Base-by-base conservation (phyloP, 2,797 vertebrate genomes). In the Loriculus beryllinus region DNA sequence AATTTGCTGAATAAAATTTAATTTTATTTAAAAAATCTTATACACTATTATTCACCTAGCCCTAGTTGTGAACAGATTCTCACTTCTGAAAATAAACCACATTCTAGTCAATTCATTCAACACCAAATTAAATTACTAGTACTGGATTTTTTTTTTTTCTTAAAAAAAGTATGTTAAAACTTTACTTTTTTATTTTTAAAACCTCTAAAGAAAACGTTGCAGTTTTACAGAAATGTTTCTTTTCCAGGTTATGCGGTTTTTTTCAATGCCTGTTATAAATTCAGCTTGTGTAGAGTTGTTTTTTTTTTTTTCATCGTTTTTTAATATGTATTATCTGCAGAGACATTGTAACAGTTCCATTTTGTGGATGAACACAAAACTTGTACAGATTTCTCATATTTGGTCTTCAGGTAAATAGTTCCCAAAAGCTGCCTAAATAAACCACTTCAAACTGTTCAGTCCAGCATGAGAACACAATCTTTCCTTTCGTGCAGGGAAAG, bases 381-480 rank as follows among this genome's bases (percentile, higher is more conserved):
- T 97, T 93, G 94, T 96, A 98, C 97, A 98, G 95, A 93, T 97
- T 97, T 96, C 96, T 97, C 96, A 69, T 97, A 97, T 98, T 98
- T 98, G 98, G 97, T 98, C 98, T 98, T 97, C 87, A 97, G 96
- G 97, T 97, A 97, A 98, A 97, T 97, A 97, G 90, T 97, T 96
- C 96, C 96, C 95, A 74, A 97, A 96, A 98, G 95, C 97, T 96
- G 97, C 97, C 97, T 97, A 97, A 97, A 97, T 95, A 97, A 97
- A 95, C 97, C 97, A 97, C 97, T 98, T 96, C 97, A 97, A 97
- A 97, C 97, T 86, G 89, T 97, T 98, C 97, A 97, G 97, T 97
- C 96, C 97, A 95, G 93, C 93, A 75, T 94, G 97, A 97, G 97
- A 97, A 97, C 96, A 97, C 96, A 96, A 94, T 89, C 48, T 95